Base-by-base conservation (phyloP, 2,113 vertebrate genomes). In the Narcine bancroftii region DNA sequence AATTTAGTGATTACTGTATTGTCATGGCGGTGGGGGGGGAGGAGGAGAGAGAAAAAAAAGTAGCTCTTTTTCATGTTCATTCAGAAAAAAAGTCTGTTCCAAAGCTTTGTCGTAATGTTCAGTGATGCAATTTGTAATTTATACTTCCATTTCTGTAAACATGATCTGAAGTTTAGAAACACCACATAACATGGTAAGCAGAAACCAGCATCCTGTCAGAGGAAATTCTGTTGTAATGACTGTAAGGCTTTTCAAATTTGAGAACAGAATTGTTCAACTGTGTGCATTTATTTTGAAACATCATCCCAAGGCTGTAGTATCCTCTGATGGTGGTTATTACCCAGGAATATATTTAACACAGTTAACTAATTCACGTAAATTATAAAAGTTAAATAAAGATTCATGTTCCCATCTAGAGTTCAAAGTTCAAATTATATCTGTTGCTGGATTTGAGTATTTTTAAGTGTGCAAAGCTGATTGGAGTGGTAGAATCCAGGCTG, bases 161-260 rank as follows among this genome's bases (percentile, higher is more conserved):
- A 33, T 91, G 89, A 91, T 91, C 63, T 91, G 39, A 10, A 91
- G 63, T 91, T 91, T 69, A 60, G 36, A 69, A 42, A 45, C 89
- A 71, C 89, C 89, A 91, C 89, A 91, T 91, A 36, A 69, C 71
- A 91, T 91, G 89, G 60, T 69, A 24, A 39, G 53, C 53, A 91
- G 39, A 69, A 69, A 36, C 89, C 63, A 71, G 42, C 89, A 71
- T 91, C 89, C 89, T 91, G 89, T 69, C 89, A 47, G 87, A 89
- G 89, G 87, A 91, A 69, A 69, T 71, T 91, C 26, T 91, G 89
- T 45, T 42, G 65, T n/a, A 29, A 33, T 91, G 63, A 91, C 65
- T 29, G 89, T 42, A 69, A 26, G 42, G 3, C 63, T 91, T 87
- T 87, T 87, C 63, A 69, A 24, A 47, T 69, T 91, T 91, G 65